Evolutionary conservation across 2,888 invertebrate genomes (phyloP).

Genomic region (Theretra japonica): DNA sequence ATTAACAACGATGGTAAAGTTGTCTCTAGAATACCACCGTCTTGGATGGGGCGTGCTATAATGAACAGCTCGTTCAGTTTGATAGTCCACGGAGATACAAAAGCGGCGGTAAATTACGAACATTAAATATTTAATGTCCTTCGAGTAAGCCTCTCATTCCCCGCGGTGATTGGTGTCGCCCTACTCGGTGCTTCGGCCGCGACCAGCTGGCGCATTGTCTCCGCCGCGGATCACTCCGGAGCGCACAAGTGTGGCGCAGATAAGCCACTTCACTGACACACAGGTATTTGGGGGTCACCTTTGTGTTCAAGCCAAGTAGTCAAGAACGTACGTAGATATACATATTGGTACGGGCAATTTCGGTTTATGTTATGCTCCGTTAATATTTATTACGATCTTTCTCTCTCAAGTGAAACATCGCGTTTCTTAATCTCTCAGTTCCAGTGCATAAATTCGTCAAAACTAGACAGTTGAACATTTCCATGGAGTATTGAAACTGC

Average conservation of each 20-base stretch:
- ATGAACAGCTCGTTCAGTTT: no score
- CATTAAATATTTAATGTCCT: slow-evolving; percentile 9
- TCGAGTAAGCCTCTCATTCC: not conserved
- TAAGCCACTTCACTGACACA: not conserved
- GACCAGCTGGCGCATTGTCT: slow-evolving; percentile 6
- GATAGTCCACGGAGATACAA: not conserved
- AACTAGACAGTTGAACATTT: no score
- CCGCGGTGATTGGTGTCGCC: not conserved
- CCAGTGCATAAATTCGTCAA: no score
- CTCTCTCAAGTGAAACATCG: no score
- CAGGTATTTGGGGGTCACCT: not conserved
- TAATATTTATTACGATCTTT: no score
- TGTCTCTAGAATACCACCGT: no score
- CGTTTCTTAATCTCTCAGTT: no score
- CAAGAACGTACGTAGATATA: not conserved
- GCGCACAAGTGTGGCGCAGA: not conserved
- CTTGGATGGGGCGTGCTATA: no score
- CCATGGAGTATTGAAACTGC: no score
- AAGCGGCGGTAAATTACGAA: not conserved
- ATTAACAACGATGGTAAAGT: no score
- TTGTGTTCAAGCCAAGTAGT: not conserved
- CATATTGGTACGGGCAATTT: no score
- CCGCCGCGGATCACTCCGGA: not conserved
- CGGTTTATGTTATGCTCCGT: not conserved
- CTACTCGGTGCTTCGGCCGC: not conserved